Evolutionary conservation across 2,888 invertebrate species (phyloP), one percentile per base, ranked within the genome.

Genomic region (Tachystola acroxantha): DNA sequence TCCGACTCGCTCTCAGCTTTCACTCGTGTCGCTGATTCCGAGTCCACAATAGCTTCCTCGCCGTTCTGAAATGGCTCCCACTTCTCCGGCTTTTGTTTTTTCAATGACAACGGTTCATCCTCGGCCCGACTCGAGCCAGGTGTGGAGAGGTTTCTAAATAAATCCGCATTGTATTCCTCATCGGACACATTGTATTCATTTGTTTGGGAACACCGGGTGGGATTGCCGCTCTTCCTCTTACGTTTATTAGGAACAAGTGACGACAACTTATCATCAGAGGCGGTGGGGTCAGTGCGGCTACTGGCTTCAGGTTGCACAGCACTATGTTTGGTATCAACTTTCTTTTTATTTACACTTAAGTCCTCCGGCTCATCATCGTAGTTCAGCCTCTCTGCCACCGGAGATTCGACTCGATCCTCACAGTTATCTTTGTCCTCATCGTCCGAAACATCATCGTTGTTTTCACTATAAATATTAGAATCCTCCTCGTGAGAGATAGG

Each of bases 181-280:
- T 87, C 88, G 4, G 88, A 88, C 12, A 75, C 70, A 47, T 64
- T 85, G 43, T 84, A 85, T 64, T 88, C 88, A 46, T 81, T 81
- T 43, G 58, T 81, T 59, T 88, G 88, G 1, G 93, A 91, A 72
- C 93, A 94, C 53, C 92, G 87, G 5, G 93, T 95, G 2, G 95
- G 95, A 68, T 95, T 94, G 57, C 94, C 93, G 53, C 92, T 94
- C 74, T 95, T 95, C 36, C 95, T 87, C 64, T 95, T 95, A 51
- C 94, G 88, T 66, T 91, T 91, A 63, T 90, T 92, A 44, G 92
- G 93, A 57, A 85, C 80, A 42, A 74, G 50, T 34, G 58, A 62
- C 11, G 71, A 75, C 28, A 74, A 70, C 57, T 88, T 88, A 49
- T 88, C 88, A 34, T 89, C 89, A 14, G 67, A 48, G 36, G 54